Evolutionary conservation across 2,888 invertebrate genomes (phyloP).

Genomic region (Linyphia triangularis): DNA sequence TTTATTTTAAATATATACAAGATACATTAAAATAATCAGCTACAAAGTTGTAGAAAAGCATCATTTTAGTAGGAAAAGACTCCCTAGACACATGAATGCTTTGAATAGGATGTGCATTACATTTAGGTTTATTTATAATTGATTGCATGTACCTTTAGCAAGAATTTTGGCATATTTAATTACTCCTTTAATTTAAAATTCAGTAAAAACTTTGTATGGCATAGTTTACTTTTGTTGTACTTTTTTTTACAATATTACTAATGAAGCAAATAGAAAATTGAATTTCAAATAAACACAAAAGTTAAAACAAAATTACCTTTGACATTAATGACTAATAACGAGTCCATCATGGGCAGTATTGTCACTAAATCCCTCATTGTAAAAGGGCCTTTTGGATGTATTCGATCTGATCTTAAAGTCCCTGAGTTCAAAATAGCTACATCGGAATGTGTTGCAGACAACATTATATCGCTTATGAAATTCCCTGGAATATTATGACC

Average conservation of each 20-base stretch:
- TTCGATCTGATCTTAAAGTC: slow-evolving; percentile 87
- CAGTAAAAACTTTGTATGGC: neutral
- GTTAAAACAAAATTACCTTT: slow-evolving; percentile 82
- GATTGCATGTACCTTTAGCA: too few relatives aligned
- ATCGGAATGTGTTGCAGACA: slow-evolving; percentile 92
- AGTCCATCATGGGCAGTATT: slow-evolving; percentile 92
- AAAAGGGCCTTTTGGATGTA: slow-evolving; percentile 91
- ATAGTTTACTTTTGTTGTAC: neutral
- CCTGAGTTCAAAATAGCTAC: slow-evolving; percentile 92
- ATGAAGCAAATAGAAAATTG: neutral
- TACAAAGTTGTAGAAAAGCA: too few relatives aligned
- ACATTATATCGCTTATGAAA: slow-evolving; percentile 84
- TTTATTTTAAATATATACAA: too few relatives aligned
- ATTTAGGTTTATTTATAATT: too few relatives aligned
- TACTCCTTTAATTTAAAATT: neutral
- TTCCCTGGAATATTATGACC: slow-evolving; percentile 81
- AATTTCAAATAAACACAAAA: neutral
- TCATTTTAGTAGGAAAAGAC: too few relatives aligned
- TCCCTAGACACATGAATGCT: too few relatives aligned
- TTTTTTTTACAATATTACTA: neutral
- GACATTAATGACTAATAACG: slow-evolving; percentile 87
- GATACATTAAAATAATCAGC: too few relatives aligned
- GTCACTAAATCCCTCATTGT: slow-evolving; percentile 90
- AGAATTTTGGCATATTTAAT: neutral
- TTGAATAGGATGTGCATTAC: too few relatives aligned